Base-by-base conservation (phyloP, 2,888 invertebrate genomes). In the Melipona bicolor region DNA sequence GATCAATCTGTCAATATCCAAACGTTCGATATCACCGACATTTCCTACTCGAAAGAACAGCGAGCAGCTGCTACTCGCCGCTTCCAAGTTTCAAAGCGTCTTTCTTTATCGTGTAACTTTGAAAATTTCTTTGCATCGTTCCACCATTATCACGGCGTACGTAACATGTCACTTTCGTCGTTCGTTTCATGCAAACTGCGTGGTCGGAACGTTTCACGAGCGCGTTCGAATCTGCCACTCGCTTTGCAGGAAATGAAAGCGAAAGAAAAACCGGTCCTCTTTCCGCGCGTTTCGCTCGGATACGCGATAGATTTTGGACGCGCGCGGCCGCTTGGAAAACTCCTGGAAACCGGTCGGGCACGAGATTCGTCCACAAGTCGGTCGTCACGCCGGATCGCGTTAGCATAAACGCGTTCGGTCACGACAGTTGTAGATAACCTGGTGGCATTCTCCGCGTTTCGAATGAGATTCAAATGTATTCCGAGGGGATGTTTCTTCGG, bases 391-490 rank as follows among this genome's bases (percentile, higher is more conserved):
- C 77, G 73, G 76, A 65, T 77, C 64, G 67, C 68, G 89, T 90
- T 91, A 91, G 85, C 91, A 91, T 89, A 90, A 91, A 88, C 73
- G 86, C 87, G 49, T 68, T 88, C 69, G 62, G 75, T 81, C 77
- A 85, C 70, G 91, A 87, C 85, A 74, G 74, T 79, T 75, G 69
- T 52, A 77, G 71, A 56, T 73, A 52, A 32, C 24, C 19, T 59
- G 43, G 50, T n/a, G 24, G 52, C 69, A 75, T 64, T 77, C 19
- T 32, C 43, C 43, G 32, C 67, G 64, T 68, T 70, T 56, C 73
- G 87, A 90, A 90, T 90, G 88, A 87, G 81, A 92, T 91, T 91
- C 85, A 91, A 92, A 92, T 91, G 88, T 91, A 91, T 91, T 91
- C 88, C 27, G 80, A 73, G 79, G 79, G 83, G 84, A 88, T 87